Evolutionary conservation across 1,140 invertebrate genomes (phyloP), one percentile per base, ranked within the genome.

Genomic region (Episyrphus balteatus): DNA sequence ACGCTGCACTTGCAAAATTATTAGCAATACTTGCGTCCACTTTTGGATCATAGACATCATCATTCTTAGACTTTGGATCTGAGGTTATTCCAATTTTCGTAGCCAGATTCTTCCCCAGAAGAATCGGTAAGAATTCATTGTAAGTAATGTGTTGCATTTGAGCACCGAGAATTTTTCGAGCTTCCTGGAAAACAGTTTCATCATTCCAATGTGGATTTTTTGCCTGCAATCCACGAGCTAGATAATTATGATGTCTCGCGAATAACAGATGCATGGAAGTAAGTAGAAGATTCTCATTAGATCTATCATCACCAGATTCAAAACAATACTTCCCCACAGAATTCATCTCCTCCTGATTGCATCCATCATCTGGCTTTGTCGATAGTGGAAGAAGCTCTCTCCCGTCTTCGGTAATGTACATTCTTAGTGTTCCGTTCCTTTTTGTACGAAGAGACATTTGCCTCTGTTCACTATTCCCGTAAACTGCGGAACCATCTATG

Each of bases 401-500:
- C 0, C 78, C 75, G 47, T 87, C 81, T 0, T 74, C 58, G 0
- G 77, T 79, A 8, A 75, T 52, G 55, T 76, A 77, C 73, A 84
- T 84, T 31, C 72, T 68, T 11, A 90, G 62, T 5, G 71, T 62
- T 1, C 87, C 87, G 9, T 72, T 71, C 0, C 57, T 45, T 19
- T 74, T 75, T 10, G 68, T 68, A 0, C 86, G 73, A 6, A 90
- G 62, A 14, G 70, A 58, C 0, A 61, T 51, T 7, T 76, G 59
- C 0, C 57, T 53, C 18, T 73, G 55, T 21, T 73, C 58, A 14
- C 76, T 73, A 32, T 77, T 75, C 0, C 90, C 87, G 56, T 94
- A 93, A 3, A 93, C 78, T 15, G 82, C 80, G 0, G 92, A 97
- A 1, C 78, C 93, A 68, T 98, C 94, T 14, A 98, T 81, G 61